Percentiles rank a stretch among this genome's conserved stretches.
Evolutionary conservation across 1,140 invertebrate species (phyloP).

Genomic region (Branchinecta lindahli): DNA sequence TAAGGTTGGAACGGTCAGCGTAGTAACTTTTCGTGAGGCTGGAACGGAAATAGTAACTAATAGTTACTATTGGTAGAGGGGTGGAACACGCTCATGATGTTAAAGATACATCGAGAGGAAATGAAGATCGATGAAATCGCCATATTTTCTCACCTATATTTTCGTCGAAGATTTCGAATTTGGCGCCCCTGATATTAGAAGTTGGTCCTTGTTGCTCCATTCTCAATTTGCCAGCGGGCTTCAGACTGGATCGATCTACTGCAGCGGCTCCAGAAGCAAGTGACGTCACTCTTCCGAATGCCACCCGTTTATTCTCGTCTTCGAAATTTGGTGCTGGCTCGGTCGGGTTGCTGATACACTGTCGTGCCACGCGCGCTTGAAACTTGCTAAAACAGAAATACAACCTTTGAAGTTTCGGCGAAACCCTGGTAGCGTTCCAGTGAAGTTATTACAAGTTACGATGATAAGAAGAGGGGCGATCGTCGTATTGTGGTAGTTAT

Average conservation of each 20-base stretch:
- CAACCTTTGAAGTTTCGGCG: too few relatives aligned
- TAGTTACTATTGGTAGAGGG: too few relatives aligned
- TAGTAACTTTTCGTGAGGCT: too few relatives aligned
- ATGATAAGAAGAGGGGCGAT: too few relatives aligned
- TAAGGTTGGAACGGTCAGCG: too few relatives aligned
- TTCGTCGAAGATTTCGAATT: not conserved
- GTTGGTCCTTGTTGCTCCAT: not conserved
- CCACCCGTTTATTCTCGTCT: not conserved
- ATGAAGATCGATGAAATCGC: too few relatives aligned
- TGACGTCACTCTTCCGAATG: not conserved
- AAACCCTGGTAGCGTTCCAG: too few relatives aligned
- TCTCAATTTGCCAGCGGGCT: not conserved
- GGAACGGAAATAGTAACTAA: too few relatives aligned
- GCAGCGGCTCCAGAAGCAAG: not conserved
- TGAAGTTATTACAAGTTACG: too few relatives aligned
- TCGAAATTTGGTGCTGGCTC: not conserved
- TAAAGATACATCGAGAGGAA: too few relatives aligned
- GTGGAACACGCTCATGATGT: too few relatives aligned
- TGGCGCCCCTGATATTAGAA: not conserved
- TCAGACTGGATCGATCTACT: not conserved
- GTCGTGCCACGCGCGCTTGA: not conserved
- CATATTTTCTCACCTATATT: not conserved
- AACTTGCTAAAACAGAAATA: not conserved
- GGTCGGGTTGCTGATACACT: not conserved
- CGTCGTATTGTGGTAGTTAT: too few relatives aligned